Conservation (phyloP, 2,888 invertebrate species). For the Luperina testacea region DNA sequence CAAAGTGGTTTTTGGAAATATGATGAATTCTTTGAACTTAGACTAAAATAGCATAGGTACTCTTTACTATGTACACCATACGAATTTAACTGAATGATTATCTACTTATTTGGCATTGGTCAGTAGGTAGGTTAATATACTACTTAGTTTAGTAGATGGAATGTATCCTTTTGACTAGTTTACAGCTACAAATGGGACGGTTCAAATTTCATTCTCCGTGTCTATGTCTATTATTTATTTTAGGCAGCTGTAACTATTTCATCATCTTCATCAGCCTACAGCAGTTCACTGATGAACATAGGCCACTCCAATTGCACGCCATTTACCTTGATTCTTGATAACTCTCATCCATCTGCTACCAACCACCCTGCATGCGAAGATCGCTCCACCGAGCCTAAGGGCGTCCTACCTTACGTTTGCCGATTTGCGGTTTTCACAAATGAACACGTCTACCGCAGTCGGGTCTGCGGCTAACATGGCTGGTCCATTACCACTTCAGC, state of each 20-base stretch:
- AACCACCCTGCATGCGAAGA: not conserved
- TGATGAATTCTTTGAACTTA: slow-evolving; percentile 2
- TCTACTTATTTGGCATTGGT: not conserved
- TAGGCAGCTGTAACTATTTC: not conserved
- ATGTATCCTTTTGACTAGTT: not conserved
- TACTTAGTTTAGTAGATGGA: too few species aligned
- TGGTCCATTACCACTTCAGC: not conserved
- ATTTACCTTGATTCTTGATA: not conserved
- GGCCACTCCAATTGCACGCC: not conserved
- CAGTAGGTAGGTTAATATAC: not conserved
- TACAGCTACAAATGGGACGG: not conserved
- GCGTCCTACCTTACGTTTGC: not conserved
- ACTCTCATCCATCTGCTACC: not conserved
- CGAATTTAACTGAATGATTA: not conserved
- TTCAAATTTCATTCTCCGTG: not conserved
- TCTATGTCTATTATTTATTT: too few species aligned
- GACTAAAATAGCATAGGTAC: not conserved
- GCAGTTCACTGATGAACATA: not conserved
- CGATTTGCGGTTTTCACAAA: not conserved
- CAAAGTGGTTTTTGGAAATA: not conserved
- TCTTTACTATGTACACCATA: not conserved
- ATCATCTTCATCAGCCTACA: not conserved
- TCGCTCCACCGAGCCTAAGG: not conserved
- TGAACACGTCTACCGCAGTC: not conserved
- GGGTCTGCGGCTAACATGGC: not conserved